phyloP scores from a whole-genome alignment of 64 coral and sea anemone species.

The Stichodactyla helianthus region DNA sequence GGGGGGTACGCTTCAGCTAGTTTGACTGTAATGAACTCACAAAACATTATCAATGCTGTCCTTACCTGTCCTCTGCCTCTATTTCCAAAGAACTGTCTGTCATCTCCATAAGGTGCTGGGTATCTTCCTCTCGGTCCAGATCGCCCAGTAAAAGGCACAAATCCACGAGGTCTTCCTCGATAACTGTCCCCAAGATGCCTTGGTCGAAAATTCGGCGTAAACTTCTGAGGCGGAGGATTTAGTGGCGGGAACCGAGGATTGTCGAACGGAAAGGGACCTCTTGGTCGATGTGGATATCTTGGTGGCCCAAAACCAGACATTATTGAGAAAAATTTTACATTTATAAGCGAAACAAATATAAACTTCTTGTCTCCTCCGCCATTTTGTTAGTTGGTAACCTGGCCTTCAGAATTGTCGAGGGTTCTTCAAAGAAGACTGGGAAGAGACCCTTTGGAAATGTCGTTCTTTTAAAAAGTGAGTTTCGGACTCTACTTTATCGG shows the following conservation, averaged over 20 bases:
- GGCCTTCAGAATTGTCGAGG: neutral
- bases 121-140: neutral
- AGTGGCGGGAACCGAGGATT: constrained; percentile 30
- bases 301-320: constrained; percentile 27
- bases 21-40: too few species aligned
- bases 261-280: constrained; percentile 16
- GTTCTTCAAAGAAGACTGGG: too few species aligned
- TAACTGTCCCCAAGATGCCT: neutral
- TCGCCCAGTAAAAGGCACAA: neutral
- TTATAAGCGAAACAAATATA: neutral
- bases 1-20: too few species aligned
- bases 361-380: neutral
- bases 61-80: constrained; percentile 19
- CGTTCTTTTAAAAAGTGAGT: too few species aligned
- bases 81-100: neutral
- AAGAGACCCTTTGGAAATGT: too few species aligned
- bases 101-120: neutral
- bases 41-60: neutral
- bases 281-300: constrained; percentile 7
- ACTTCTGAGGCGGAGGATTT: constrained; percentile 9
- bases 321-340: neutral
- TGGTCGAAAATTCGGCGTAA: constrained; percentile 6
- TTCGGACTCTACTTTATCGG: too few species aligned
- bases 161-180: neutral
- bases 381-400: constrained; percentile 51